Conservation (phyloP, 2,113 vertebrate species). For the Phalacrocorax brasilianus region DNA sequence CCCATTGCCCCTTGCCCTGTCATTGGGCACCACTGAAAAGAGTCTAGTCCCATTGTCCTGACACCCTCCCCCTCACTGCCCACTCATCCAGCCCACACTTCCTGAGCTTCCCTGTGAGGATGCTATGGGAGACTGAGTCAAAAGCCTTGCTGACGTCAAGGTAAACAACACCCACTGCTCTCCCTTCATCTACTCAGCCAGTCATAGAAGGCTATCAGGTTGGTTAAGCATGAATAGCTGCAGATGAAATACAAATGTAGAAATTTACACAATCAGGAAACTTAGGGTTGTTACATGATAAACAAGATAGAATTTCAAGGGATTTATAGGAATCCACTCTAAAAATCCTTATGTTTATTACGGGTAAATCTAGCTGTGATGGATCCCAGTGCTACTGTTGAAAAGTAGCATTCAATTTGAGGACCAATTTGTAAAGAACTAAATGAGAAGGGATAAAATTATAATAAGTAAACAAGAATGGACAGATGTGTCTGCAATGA, state of each 20-base stretch:
- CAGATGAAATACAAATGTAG: not conserved
- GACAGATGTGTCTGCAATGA: not conserved
- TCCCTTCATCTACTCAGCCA: too few species aligned
- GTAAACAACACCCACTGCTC: too few species aligned
- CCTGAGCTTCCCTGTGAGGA: too few species aligned
- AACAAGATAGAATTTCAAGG: not conserved
- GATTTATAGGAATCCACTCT: not conserved
- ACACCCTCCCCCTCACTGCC: too few species aligned
- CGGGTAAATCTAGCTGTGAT: not conserved
- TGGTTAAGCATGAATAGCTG: not conserved
- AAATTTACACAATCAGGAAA: not conserved
- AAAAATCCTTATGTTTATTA: not conserved
- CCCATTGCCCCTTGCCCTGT: too few species aligned
- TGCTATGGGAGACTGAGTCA: too few species aligned
- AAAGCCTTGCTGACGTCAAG: too few species aligned
- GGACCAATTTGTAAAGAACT: not conserved
- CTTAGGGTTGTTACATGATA: not conserved
- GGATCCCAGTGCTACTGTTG: not conserved
- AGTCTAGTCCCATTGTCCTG: too few species aligned
- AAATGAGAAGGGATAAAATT: not conserved
- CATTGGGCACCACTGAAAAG: too few species aligned
- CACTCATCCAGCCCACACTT: too few species aligned
- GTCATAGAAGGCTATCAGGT: too few species aligned
- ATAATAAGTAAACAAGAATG: not conserved
- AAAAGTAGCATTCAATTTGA: not conserved